These are phyloP conservation scores for Macrotrachela quadricornifera DNA, from an alignment of 1,140 invertebrate species.

Conservation along the genomic window DNA sequence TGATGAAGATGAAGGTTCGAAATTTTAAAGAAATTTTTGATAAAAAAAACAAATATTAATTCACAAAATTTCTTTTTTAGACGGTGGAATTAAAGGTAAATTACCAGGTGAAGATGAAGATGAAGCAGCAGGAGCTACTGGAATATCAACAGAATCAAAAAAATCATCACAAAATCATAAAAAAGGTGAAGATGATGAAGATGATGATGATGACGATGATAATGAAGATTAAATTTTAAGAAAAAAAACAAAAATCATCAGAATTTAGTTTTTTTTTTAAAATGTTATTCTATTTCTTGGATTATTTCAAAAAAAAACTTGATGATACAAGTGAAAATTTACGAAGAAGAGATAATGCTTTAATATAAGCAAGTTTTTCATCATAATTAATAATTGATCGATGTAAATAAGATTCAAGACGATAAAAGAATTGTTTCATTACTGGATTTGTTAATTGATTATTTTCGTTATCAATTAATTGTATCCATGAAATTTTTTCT, in stretches of 20 bases:
- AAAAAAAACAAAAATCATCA: neutral
- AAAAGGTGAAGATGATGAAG: slow-evolving; percentile 7
- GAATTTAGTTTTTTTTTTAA: neutral
- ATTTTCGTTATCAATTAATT: too few species aligned
- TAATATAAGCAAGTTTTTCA: too few species aligned
- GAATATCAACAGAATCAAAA: slow-evolving; percentile 31
- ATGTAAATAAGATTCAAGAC: too few species aligned
- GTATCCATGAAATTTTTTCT: too few species aligned
- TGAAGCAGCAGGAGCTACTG: slow-evolving; percentile 5
- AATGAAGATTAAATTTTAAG: neutral
- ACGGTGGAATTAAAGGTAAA: slow-evolving; percentile 45
- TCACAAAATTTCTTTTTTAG: too few species aligned
- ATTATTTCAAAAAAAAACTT: too few species aligned
- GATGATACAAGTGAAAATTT: too few species aligned
- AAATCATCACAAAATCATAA: slow-evolving; percentile 13
- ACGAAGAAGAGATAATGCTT: too few species aligned
- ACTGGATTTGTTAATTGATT: too few species aligned
- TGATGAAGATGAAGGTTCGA: neutral
- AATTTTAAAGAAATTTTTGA: neutral
- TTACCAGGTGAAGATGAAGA: slow-evolving; percentile 25
- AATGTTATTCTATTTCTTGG: neutral
- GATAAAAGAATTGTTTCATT: too few species aligned
- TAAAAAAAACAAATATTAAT: neutral
- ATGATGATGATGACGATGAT: slow-evolving; percentile 1
- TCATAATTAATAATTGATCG: too few species aligned